Conservation (phyloP, 2,113 vertebrate species). For the Glaucomys volans region DNA sequence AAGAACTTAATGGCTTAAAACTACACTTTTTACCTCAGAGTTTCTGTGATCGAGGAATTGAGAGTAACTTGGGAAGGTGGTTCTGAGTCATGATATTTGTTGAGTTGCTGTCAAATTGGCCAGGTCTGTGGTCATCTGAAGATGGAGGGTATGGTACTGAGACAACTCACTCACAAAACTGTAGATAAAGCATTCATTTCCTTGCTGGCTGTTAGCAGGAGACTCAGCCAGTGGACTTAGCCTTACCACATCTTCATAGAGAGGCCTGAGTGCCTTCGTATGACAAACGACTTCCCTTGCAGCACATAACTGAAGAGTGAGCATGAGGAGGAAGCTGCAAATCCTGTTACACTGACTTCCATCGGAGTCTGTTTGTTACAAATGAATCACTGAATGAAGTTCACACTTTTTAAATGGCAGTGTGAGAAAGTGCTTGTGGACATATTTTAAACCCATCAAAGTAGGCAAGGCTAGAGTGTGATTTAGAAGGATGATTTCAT, state of each 20-base stretch:
- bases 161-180: background rate
- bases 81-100: background rate
- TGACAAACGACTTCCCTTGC: too few species aligned
- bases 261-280: background rate
- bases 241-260: background rate
- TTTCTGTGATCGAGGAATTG: background rate
- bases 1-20: background rate
- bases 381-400: background rate
- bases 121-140: background rate
- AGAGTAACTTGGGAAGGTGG: background rate
- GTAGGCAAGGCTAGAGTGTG: background rate
- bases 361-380: background rate
- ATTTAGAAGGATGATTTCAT: background rate
- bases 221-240: background rate
- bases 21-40: background rate
- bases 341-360: background rate
- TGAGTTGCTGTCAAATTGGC: background rate
- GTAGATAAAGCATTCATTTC: background rate
- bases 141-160: background rate
- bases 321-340: background rate
- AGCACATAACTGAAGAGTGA: background rate
- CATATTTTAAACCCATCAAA: background rate
- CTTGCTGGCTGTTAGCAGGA: background rate
- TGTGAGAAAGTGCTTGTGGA: background rate
- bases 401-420: background rate